A percentile compares a stretch with the other conserved stretches of the same genome.
phyloP scores from a whole-genome alignment of 2,888 invertebrate genomes.

The Eupelmus urozonus region DNA sequence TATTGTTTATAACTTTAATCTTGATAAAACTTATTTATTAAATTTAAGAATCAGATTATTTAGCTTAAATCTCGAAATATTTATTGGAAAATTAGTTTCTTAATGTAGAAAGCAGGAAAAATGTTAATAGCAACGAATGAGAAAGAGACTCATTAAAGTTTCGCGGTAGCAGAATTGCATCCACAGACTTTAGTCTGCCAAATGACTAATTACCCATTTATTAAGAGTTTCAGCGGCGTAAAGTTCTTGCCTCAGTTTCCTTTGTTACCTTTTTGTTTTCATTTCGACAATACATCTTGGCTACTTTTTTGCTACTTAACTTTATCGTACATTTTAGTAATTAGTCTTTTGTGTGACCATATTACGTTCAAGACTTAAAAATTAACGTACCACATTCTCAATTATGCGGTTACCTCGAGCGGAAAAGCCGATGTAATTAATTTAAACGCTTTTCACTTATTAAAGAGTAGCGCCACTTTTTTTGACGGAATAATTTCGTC shows the following conservation, averaged over 20 bases:
- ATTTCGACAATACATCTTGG: background rate
- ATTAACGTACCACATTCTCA: background rate
- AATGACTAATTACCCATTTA: conserved; percentile 41
- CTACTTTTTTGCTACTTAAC: background rate
- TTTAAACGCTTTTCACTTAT: no score
- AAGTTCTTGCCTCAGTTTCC: background rate
- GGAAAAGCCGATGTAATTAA: no score
- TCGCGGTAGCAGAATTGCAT: background rate
- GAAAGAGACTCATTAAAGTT: no score
- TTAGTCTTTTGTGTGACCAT: background rate
- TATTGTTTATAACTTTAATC: no score
- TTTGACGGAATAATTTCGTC: no score
- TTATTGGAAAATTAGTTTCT: no score
- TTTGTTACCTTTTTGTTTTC: conserved; percentile 18
- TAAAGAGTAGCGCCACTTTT: no score
- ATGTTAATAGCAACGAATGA: no score
- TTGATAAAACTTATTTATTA: no score
- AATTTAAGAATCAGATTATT: no score
- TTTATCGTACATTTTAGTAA: background rate
- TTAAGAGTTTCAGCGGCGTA: conserved; percentile 11
- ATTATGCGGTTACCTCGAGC: background rate
- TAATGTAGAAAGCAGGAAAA: no score
- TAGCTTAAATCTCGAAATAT: no score
- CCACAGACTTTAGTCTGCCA: background rate
- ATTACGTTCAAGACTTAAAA: background rate